Base-by-base conservation (phyloP, 2,797 vertebrate species). In the Oryzias sinensis region DNA sequence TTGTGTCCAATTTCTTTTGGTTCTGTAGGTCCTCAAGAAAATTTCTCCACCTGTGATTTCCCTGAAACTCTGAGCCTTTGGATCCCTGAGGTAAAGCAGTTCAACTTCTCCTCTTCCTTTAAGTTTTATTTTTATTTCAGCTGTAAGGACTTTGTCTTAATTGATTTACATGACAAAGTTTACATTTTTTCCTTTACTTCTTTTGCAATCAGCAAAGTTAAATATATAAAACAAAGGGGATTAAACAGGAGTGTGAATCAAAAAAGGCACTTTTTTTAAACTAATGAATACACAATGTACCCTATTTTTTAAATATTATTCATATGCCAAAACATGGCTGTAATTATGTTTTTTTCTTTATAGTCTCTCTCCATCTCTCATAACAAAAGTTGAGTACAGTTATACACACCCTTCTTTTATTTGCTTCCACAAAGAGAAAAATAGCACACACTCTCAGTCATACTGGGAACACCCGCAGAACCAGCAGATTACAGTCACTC, bases 31-130 rank as follows among this genome's bases (percentile, higher is more conserved):
- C 91, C 49, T 91, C 92, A 56, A 93, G 92, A 91, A 93, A 93
- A 90, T 93, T 93, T 79, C 92, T 93, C 84, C 91, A 93, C 83
- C 91, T 93, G 92, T 93, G 90, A 93, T 88, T 85, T 79, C 87
- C 76, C 79, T 70, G 79, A 77, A 70, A 68, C 50, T 61, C 77
- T 54, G 50, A 82, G 74, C 71, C 70, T 83, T 72, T 67, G 86
- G 79, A 79, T 76, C 70, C 78, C 75, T 75, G 74, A 93, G 91
- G 92, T 93, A 92, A 88, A 76, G 67, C 29, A 8, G 57, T 62
- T 58, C 9, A 57, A 56, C 51, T 65, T 17, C 59, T 45, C 62
- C 13, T 17, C 4, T 8, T 48, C 55, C 20, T 47, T 1, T 1
- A 25, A 16, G 22, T 14, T 5, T 51, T 46, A 42, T 27, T 45